Base-by-base conservation (phyloP, 2,797 vertebrate genomes). In the Epinephelus awoara region DNA sequence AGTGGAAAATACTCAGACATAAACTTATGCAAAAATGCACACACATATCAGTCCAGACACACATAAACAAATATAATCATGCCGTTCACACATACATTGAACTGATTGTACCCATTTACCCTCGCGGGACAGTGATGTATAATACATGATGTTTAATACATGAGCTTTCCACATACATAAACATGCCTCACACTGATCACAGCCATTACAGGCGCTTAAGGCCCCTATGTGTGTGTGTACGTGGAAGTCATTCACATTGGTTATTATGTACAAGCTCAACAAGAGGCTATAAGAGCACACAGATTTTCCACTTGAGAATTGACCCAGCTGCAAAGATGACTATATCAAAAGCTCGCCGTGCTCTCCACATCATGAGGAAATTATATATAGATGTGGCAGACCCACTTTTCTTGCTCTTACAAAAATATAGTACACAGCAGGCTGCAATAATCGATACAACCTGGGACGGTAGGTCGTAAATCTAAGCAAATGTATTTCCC, bases 401-500 rank as follows among this genome's bases (percentile, higher is more conserved):
- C 75, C 71, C 83, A 90, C 85, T 86, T 92, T 87, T 89, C 79
- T 75, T 82, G 72, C 78, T 80, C 82, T 72, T 77, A 87, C 84
- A 86, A 72, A 84, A 82, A 82, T 86, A 86, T 79, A 85, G 77
- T 72, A 86, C 77, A 82, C 56, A 71, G 78, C 74, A 66, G 85
- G 80, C 66, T 80, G 73, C 71, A 61, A 85, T 87, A 91, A 93
- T 93, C 92, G 82, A 93, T 92, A 86, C 64, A 71, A 86, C 83
- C 83, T 80, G 71, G 52, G 89, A 82, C 80, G 80, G 81, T 68
- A 79, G 89, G 80, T 92, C 91, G 86, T 92, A 89, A 90, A 93
- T 94, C 85, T 73, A 85, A 82, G 80, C 84, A 86, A 89, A 93
- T 89, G 80, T 82, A 85, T 90, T 90, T 86, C 91, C 85, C 91